Conservation (phyloP, 2,888 invertebrate species). For the Antheraea yamamai region DNA sequence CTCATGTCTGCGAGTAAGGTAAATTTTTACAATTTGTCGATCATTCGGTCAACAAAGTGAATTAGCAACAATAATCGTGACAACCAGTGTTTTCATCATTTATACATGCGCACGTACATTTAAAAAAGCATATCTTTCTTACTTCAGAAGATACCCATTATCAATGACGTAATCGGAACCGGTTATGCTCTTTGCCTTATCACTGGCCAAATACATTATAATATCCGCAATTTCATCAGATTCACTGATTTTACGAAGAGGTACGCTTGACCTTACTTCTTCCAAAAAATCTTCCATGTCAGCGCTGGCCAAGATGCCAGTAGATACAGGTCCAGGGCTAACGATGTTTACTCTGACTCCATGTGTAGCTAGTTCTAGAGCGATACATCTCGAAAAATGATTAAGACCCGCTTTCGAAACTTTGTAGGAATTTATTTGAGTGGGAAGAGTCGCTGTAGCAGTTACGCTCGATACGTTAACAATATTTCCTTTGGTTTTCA, state of each 20-base stretch:
- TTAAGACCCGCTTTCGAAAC: slow-evolving; percentile 60
- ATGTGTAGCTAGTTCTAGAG: slow-evolving; percentile 82
- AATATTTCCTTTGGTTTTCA: slow-evolving; percentile 24
- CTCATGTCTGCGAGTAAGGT: too few relatives aligned
- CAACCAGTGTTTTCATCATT: too few relatives aligned
- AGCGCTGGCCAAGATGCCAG: slow-evolving; percentile 23
- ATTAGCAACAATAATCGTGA: too few relatives aligned
- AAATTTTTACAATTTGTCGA: too few relatives aligned
- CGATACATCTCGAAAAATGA: slow-evolving; percentile 86
- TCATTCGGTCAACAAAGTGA: too few relatives aligned
- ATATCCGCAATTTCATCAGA: slow-evolving; percentile 35
- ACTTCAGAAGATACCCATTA: slow-evolving; percentile 16
- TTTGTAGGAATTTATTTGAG: slow-evolving; percentile 23
- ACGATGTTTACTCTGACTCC: slow-evolving; percentile 85
- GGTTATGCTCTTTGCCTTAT: slow-evolving; percentile 37
- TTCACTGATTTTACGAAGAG: slow-evolving; percentile 24
- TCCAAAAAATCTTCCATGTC: slow-evolving; percentile 14
- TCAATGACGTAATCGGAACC: slow-evolving; percentile 28
- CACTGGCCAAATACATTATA: slow-evolving; percentile 37
- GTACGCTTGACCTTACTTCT: background rate
- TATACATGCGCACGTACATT: background rate
- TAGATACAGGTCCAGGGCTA: slow-evolving; percentile 32
- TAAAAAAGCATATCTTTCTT: background rate
- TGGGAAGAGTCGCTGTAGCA: slow-evolving; percentile 13
- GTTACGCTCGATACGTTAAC: slow-evolving; percentile 27